Evolutionary conservation across 2,888 invertebrate genomes (phyloP).

Genomic region (Bellardia bayeri): DNA sequence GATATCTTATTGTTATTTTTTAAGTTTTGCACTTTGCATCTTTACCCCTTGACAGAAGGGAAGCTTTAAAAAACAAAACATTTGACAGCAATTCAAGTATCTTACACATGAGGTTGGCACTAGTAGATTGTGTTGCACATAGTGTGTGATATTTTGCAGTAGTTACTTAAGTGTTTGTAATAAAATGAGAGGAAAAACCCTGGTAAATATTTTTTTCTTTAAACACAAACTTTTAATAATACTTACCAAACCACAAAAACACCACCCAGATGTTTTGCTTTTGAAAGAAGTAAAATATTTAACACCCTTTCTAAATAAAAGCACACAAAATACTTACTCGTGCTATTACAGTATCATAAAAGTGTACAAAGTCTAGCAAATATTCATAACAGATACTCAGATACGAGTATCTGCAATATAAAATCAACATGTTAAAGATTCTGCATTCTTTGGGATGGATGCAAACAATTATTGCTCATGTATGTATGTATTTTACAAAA

Average conservation of each 20-base stretch:
- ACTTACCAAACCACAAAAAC: slow-evolving; percentile 68
- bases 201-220: slow-evolving; percentile 50
- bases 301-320: slow-evolving; percentile 50
- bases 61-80: slow-evolving; percentile 27
- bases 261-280: slow-evolving; percentile 60
- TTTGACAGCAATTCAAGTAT: slow-evolving; percentile 58
- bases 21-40: slow-evolving; percentile 22
- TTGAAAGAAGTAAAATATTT: slow-evolving; percentile 46
- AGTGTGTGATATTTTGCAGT: not conserved
- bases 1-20: slow-evolving; percentile 4
- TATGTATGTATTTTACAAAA: not conserved
- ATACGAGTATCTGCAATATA: slow-evolving; percentile 5
- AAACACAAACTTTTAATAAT: slow-evolving; percentile 70
- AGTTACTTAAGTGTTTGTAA: slow-evolving; percentile 63
- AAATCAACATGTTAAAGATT: not conserved
- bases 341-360: not conserved
- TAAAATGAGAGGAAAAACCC: slow-evolving; percentile 34
- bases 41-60: not conserved
- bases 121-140: slow-evolving; percentile 28
- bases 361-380: slow-evolving; percentile 25
- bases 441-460: not conserved
- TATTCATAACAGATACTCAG: slow-evolving; percentile 7
- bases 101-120: slow-evolving; percentile 9
- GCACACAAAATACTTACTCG: slow-evolving; percentile 3
- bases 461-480: slow-evolving; percentile 5